A percentile compares a stretch with the other conserved stretches of the same genome.
These are phyloP conservation scores for Leptinotarsa defecta DNA, from an alignment of 1,140 invertebrate genomes.

Conservation along the genomic window DNA sequence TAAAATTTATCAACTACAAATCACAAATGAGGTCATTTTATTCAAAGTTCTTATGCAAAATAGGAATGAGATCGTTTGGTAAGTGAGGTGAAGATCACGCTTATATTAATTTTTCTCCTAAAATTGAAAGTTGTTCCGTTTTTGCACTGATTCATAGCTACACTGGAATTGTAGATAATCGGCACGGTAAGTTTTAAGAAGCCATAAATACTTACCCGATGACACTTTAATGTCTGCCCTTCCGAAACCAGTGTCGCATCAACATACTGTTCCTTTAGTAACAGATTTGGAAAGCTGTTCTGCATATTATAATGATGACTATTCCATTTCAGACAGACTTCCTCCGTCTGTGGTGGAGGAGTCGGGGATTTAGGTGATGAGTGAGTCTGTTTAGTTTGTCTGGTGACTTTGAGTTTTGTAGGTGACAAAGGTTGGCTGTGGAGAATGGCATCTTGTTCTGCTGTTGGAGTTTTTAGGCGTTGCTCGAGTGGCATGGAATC, in stretches of 20 bases:
- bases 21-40: no score
- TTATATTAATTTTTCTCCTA: no score
- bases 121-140: no score
- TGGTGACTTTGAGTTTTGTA: conserved; percentile 49
- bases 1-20: no score
- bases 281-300: conserved; percentile 61
- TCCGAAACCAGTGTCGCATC: conserved; percentile 65
- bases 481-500: conserved; percentile 50
- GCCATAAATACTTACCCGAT: conserved; percentile 46
- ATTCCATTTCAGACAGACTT: conserved; percentile 72
- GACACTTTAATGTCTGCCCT: conserved; percentile 58
- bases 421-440: conserved; percentile 49
- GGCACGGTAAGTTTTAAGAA: no score
- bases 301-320: conserved; percentile 74
- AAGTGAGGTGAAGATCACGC: no score
- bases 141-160: no score
- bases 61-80: no score
- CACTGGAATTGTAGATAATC: no score
- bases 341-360: conserved; percentile 43
- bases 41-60: no score
- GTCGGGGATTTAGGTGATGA: conserved; percentile 16
- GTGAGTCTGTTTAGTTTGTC: conserved; percentile 39
- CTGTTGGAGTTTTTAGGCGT: conserved; percentile 28
- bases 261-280: conserved; percentile 61
- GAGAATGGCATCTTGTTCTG: conserved; percentile 33